A percentile compares a stretch with the other conserved stretches of the same genome.
Evolutionary conservation across 2,113 vertebrate species (phyloP).

Genomic region (Neodon shergylaensis): DNA sequence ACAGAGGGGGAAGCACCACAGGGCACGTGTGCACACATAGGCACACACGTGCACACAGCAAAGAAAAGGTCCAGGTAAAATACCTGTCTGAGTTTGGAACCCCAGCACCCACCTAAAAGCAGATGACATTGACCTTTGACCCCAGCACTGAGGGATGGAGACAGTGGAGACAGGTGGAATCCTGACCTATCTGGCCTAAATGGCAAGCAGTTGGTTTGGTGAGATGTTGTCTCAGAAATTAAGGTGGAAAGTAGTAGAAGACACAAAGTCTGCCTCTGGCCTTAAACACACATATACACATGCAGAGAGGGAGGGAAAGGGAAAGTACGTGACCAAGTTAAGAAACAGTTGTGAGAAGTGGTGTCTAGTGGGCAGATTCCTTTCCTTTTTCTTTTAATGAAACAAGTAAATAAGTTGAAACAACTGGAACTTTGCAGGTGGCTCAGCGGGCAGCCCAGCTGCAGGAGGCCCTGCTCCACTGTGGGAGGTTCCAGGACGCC

Average conservation of each 20-base stretch:
- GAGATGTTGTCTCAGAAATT: neutral
- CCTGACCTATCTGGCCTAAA: neutral
- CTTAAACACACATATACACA: neutral
- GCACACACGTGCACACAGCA: neutral
- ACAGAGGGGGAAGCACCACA: neutral
- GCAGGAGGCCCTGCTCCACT: slow-evolving; percentile 96
- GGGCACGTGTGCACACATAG: neutral
- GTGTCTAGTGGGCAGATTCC: too few species aligned
- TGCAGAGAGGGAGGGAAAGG: neutral
- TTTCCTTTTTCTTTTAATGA: neutral
- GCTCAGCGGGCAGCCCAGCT: slow-evolving; percentile 95
- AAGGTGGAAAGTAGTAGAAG: neutral
- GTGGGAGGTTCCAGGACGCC: slow-evolving; percentile 98
- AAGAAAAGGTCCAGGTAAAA: neutral
- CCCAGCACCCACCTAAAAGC: neutral
- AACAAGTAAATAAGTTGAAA: neutral
- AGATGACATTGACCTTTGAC: neutral
- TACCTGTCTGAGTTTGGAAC: neutral
- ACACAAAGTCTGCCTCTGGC: neutral
- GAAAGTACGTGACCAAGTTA: neutral
- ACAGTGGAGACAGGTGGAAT: neutral
- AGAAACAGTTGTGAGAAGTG: neutral
- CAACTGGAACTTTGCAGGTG: slow-evolving; percentile 85
- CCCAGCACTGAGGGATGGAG: neutral
- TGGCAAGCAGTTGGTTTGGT: neutral